Conservation (phyloP, 2,888 invertebrate species). For the Tetragonisca angustula region DNA sequence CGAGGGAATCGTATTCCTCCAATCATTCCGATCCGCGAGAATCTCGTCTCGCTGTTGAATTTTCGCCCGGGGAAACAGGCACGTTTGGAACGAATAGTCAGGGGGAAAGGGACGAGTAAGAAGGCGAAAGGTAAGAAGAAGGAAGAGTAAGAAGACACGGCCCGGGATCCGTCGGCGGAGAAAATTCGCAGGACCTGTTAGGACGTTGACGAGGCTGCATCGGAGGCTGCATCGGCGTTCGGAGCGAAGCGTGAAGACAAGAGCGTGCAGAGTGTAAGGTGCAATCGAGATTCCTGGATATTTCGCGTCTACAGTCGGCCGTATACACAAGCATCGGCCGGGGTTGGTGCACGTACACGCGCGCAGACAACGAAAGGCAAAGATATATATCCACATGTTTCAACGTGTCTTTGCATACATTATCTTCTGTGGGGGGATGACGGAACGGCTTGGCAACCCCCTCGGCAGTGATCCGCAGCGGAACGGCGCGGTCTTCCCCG, state of each 20-base stretch:
- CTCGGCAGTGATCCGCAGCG: slow-evolving; percentile 54
- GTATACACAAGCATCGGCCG: background rate
- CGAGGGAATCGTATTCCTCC: background rate
- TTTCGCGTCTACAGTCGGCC: slow-evolving; percentile 36
- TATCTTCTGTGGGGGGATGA: slow-evolving; percentile 72
- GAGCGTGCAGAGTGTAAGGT: slow-evolving; percentile 53
- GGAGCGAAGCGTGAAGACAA: slow-evolving; percentile 56
- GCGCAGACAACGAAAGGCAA: background rate
- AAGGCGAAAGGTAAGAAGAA: background rate
- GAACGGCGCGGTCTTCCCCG: slow-evolving; percentile 20
- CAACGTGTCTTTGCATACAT: slow-evolving; percentile 83
- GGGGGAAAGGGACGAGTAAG: background rate
- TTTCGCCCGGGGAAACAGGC: slow-evolving; percentile 1
- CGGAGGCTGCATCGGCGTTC: slow-evolving; percentile 40
- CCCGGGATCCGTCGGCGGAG: slow-evolving; percentile 56
- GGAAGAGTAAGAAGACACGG: background rate
- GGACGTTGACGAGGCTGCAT: slow-evolving; percentile 33
- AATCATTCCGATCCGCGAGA: background rate
- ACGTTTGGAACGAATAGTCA: slow-evolving; percentile 20
- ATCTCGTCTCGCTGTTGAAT: background rate
- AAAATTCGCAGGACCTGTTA: slow-evolving; percentile 57
- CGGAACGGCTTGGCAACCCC: slow-evolving; percentile 59
- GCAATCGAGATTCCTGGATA: slow-evolving; percentile 60
- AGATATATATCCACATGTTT: slow-evolving; percentile 69
- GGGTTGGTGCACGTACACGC: background rate